A percentile compares a stretch with the other conserved stretches of the same genome.
These are phyloP conservation scores for Peromyscus nudipes DNA, from an alignment of 2,797 vertebrate species.

Conservation along the genomic window DNA sequence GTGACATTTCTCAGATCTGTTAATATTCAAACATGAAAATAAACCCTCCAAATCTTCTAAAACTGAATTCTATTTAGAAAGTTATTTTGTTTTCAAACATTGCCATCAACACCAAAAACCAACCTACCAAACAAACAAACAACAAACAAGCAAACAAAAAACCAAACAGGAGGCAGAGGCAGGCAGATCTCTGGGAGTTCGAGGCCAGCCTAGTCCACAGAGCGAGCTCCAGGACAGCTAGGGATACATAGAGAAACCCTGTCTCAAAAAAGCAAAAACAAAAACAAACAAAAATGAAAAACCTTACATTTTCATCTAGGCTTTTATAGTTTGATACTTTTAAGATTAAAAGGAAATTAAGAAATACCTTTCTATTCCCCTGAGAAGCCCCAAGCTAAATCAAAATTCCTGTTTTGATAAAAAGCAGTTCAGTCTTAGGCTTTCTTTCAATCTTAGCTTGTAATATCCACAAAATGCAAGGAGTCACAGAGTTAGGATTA, in stretches of 20 bases:
- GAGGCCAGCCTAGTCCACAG: not conserved
- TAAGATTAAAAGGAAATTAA: constrained; percentile 59
- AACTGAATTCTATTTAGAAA: constrained; percentile 3
- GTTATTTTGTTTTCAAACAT: constrained; percentile 57
- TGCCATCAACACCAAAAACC: not conserved
- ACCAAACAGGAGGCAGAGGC: not conserved
- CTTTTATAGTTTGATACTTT: constrained; percentile 20
- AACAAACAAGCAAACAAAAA: not conserved
- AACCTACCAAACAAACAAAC: not conserved
- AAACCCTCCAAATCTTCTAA: constrained; percentile 39
- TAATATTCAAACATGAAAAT: constrained; percentile 34
- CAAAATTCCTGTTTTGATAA: constrained; percentile 43
- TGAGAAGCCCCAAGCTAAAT: constrained; percentile 17
- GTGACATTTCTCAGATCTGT: constrained; percentile 29
- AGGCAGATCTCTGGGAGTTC: not conserved
- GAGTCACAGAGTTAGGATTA: not conserved
- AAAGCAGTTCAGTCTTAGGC: constrained; percentile 11
- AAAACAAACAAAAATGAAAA: not conserved
- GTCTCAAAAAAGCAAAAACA: not conserved
- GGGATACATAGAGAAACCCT: not conserved
- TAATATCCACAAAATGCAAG: constrained; percentile 9
- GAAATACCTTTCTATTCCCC: not conserved
- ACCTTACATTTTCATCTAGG: not conserved
- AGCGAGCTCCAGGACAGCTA: not conserved
- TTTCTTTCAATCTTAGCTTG: not conserved